phyloP scores from a whole-genome alignment of 2,888 invertebrate genomes.

The Epirrita christyi region DNA sequence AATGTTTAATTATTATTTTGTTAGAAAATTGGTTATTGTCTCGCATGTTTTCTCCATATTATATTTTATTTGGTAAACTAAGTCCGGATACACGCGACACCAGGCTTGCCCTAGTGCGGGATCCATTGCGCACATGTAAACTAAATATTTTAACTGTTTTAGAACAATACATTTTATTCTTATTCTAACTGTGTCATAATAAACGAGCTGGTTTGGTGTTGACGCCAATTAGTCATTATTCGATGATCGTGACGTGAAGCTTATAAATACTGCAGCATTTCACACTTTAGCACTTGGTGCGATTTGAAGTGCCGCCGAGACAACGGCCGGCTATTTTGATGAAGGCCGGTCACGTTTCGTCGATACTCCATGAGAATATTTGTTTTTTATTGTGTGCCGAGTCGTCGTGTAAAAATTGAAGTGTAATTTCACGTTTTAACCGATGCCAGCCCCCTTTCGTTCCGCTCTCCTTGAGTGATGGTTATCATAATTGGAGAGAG shows the following conservation, averaged over 20 bases:
- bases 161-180: no score
- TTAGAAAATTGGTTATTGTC: no score
- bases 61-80: no score
- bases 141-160: no score
- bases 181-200: conserved; percentile 45
- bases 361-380: conserved; percentile 85
- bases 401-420: conserved; percentile 81
- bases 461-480: conserved; percentile 84
- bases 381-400: conserved; percentile 81
- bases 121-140: no score
- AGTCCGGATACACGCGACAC: no score
- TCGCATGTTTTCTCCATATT: no score
- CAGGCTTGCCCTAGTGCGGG: no score
- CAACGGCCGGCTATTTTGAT: conserved; percentile 82
- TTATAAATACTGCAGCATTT: conserved; percentile 80
- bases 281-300: conserved; percentile 82
- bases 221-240: conserved; percentile 75
- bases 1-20: no score
- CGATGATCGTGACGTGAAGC: conserved; percentile 79
- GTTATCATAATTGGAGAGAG: conserved; percentile 84
- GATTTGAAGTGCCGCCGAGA: conserved; percentile 79
- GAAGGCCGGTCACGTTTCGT: conserved; percentile 84
- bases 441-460: conserved; percentile 83
- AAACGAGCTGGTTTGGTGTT: conserved; percentile 60
- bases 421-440: conserved; percentile 84